phyloP scores from a whole-genome alignment of 1,140 invertebrate genomes.

The Caenorhabditis remanei region DNA sequence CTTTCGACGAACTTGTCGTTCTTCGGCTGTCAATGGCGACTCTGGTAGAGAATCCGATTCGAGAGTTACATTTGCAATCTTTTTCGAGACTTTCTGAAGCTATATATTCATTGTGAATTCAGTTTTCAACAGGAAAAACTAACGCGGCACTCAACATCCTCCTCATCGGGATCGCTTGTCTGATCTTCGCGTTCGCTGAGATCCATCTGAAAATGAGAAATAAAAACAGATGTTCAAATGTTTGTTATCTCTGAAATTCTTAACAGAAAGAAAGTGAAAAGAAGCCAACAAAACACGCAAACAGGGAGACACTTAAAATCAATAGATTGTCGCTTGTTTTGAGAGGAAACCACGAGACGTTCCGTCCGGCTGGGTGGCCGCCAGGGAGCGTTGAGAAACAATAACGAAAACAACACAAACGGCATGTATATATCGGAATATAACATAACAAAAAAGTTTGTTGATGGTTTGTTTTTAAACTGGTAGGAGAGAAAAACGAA shows the following conservation, averaged over 20 bases:
- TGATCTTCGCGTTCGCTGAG: conserved; percentile 45
- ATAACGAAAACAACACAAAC: not conserved
- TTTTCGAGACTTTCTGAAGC: conserved; percentile 23
- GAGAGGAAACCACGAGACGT: conserved; percentile 24
- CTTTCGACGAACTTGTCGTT: not conserved
- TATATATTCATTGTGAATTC: not conserved
- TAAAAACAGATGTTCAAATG: not conserved
- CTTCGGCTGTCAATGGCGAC: not conserved
- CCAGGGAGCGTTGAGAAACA: not conserved
- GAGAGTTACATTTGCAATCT: conserved; percentile 10
- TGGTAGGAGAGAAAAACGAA: not conserved
- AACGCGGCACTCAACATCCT: conserved; percentile 7
- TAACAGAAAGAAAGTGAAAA: not conserved
- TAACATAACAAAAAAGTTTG: conserved; percentile 27
- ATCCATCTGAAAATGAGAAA: conserved; percentile 6
- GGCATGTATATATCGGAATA: not conserved
- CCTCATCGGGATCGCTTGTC: conserved; percentile 35
- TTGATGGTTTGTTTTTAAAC: not conserved
- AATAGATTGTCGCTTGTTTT: conserved; percentile 42
- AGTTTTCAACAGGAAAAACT: not conserved
- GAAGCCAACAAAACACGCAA: conserved; percentile 1
- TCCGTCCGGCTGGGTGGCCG: not conserved
- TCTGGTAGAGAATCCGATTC: conserved; percentile 58
- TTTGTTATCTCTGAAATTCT: not conserved
- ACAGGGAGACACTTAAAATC: conserved; percentile 23